These are phyloP conservation scores for Scaptomyza cyrtandrae DNA, from an alignment of 2,888 invertebrate genomes.

Conservation along the genomic window DNA sequence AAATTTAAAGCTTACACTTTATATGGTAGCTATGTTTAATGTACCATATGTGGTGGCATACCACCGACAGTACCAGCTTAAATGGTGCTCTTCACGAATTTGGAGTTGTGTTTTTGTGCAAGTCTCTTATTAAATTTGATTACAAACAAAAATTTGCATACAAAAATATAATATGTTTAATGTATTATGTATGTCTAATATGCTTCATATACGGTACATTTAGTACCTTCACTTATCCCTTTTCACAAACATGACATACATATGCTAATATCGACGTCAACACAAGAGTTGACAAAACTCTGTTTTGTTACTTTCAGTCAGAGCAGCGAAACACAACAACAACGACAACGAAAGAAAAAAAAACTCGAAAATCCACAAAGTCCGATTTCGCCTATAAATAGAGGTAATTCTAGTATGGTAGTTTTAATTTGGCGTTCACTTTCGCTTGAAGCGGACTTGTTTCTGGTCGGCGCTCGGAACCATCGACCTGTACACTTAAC, in stretches of 20 bases:
- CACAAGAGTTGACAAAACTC: slow-evolving; percentile 32
- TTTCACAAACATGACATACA: slow-evolving; percentile 9
- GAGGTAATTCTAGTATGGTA: slow-evolving; percentile 57
- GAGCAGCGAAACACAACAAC: slow-evolving; percentile 4
- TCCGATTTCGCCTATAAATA: slow-evolving; percentile 76
- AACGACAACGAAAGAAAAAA: background rate
- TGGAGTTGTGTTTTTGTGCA: background rate
- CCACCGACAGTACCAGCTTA: background rate
- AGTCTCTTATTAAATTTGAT: background rate
- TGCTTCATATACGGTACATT: background rate
- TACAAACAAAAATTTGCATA: background rate
- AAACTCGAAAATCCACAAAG: slow-evolving; percentile 45
- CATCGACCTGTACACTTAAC: slow-evolving; percentile 18
- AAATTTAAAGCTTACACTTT: background rate
- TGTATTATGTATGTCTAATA: background rate
- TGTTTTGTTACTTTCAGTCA: slow-evolving; percentile 19
- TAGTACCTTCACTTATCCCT: background rate
- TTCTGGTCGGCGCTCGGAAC: slow-evolving; percentile 41
- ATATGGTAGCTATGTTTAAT: background rate
- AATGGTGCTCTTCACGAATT: background rate
- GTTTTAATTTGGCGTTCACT: slow-evolving; percentile 79
- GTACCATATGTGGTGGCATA: background rate
- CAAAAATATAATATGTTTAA: background rate
- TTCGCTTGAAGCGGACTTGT: slow-evolving; percentile 73
- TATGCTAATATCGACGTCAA: slow-evolving; percentile 11